A percentile compares a stretch with the other conserved stretches of the same genome.
Conservation (phyloP, 37 sponge, comb jelly and placozoan species). For the Oscarella lobularis region DNA sequence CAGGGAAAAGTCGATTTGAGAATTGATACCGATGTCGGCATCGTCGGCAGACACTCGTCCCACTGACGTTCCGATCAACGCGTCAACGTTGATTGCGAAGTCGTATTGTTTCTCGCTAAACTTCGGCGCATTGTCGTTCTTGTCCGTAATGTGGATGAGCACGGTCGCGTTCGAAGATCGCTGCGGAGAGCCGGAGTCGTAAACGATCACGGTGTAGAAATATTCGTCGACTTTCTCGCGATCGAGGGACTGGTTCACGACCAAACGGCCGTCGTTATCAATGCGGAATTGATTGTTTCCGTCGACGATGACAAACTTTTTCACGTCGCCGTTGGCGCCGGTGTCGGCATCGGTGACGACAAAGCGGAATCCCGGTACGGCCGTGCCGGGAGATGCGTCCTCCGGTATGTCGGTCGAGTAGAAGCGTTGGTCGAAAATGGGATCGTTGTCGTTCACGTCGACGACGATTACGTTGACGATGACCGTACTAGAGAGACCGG, state of each 20-base stretch:
- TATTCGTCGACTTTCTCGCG: slow-evolving; percentile 34
- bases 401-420: neutral
- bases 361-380: neutral
- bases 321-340: neutral
- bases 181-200: slow-evolving; percentile 24
- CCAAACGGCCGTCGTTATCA: slow-evolving; percentile 28
- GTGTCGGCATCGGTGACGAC: neutral
- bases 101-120: slow-evolving; percentile 15
- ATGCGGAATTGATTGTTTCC: slow-evolving; percentile 13
- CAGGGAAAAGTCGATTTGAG: slow-evolving; percentile 18
- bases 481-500: neutral
- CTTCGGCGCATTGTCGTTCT: slow-evolving; percentile 54
- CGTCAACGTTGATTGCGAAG: slow-evolving; percentile 28
- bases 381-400: neutral
- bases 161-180: neutral
- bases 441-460: slow-evolving; percentile 1
- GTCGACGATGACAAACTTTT: neutral
- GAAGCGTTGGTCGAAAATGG: neutral
- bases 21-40: slow-evolving; percentile 34
- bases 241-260: slow-evolving; percentile 33
- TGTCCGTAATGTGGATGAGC: slow-evolving; percentile 23
- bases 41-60: slow-evolving; percentile 38
- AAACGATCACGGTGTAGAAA: slow-evolving; percentile 21
- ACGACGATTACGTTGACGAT: neutral
- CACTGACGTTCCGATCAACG: slow-evolving; percentile 6